Evolutionary conservation across 2,797 vertebrate species (phyloP), one percentile per base, ranked within the genome.

Genomic region (Chromis chromis): DNA sequence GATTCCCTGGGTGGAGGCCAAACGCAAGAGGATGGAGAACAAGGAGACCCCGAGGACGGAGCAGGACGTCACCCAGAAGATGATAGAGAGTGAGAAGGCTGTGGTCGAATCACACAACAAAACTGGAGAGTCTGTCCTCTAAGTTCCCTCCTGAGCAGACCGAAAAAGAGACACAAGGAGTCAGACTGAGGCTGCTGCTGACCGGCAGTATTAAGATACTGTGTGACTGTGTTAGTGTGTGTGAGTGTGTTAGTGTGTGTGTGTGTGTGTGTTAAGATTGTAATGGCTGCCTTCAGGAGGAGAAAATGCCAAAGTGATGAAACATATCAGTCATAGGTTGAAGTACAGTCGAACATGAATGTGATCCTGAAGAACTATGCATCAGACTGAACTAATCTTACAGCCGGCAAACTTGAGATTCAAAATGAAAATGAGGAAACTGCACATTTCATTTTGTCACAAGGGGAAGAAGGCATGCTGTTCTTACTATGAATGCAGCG

Each of bases 1-100:
- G 55, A 97, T 99, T 53, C 98, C 98, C 1, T 98, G 97, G 97
- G 93, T 97, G 72, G 97, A 97, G 1, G 92, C 90, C 69, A 91
- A 90, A 56, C 90, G 89, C 77, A 90, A 49, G 78, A 95, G 92
- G 68, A 78, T 68, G 6, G 59, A 76, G 71, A 91, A 89, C 48
- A 55, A 81, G 44, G 50, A 74, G 14, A 89, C 79, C 21, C 25
- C 22, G 6, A 64, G n/a, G 25, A 71, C 42, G 21, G 87, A 90
- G 17, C 89, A 88, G 53, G 95, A 94, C 16, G 86, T 89, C 60
- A 89, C 70, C 55, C 90, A 96, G 83, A 96, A 94, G 66, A 97
- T 97, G 95, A 79, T 97, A 65, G 95, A 94, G 59, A 24, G 24
- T 1, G 93, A 93, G 0, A 93, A 93, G 0, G 49, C 89, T 44